Conservation (phyloP, 1,140 invertebrate species). For the Oreohelix idahoensis region DNA sequence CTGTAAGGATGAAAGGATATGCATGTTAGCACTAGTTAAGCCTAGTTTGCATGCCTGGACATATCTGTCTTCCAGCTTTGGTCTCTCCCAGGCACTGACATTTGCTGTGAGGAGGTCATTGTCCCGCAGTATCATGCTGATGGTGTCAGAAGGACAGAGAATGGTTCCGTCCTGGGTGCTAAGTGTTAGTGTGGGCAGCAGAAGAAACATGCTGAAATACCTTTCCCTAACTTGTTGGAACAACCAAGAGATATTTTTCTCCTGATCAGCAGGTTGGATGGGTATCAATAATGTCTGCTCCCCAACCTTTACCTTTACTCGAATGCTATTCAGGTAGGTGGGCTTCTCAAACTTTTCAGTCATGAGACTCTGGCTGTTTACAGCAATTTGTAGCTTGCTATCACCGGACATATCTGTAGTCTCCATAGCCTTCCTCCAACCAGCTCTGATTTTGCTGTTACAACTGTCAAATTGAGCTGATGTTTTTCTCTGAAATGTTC, state of each 20-base stretch:
- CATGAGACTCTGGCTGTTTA: background rate
- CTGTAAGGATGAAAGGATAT: background rate
- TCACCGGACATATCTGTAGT: background rate
- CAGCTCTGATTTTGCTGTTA: background rate
- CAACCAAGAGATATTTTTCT: slow-evolving; percentile 27
- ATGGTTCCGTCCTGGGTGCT: slow-evolving; percentile 30
- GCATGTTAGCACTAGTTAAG: background rate
- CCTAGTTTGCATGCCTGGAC: slow-evolving; percentile 11
- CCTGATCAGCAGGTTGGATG: slow-evolving; percentile 23
- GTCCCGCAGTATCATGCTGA: background rate
- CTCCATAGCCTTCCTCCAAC: background rate
- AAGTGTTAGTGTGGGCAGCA: slow-evolving; percentile 12
- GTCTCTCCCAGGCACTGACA: slow-evolving; percentile 31
- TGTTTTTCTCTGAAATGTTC: background rate
- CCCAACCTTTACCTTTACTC: slow-evolving; percentile 24
- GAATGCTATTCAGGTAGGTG: background rate
- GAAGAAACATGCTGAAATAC: slow-evolving; percentile 37
- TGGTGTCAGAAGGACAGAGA: slow-evolving; percentile 20
- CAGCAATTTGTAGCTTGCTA: background rate
- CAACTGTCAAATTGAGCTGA: background rate
- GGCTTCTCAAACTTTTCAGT: slow-evolving; percentile 8
- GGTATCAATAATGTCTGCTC: slow-evolving; percentile 25
- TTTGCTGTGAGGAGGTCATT: slow-evolving; percentile 13
- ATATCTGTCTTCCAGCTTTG: slow-evolving; percentile 25
- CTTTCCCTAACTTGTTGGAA: slow-evolving; percentile 11